phyloP scores from a whole-genome alignment of 1,140 invertebrate species.

The Bacillus rossius region DNA sequence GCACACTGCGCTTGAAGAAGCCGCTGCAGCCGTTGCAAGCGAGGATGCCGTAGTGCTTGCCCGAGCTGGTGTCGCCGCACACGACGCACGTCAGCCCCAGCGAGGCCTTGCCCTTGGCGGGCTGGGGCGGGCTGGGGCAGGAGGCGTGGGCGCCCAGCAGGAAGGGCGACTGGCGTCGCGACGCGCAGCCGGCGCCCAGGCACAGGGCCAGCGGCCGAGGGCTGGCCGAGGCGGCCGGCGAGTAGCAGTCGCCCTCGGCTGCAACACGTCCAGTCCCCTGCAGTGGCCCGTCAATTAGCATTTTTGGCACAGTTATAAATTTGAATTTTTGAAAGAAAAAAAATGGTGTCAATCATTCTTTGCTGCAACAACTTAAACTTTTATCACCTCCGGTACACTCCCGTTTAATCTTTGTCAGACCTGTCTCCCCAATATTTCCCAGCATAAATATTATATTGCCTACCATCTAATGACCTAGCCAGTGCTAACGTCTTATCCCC shows the following conservation, averaged over 20 bases:
- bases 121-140: not conserved
- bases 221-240: slow-evolving; percentile 9
- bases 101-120: slow-evolving; percentile 8
- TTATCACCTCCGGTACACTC: too few relatives aligned
- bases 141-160: slow-evolving; percentile 8
- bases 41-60: slow-evolving; percentile 98
- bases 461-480: too few relatives aligned
- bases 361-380: too few relatives aligned
- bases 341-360: too few relatives aligned
- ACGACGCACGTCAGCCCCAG: slow-evolving; percentile 13
- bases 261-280: not conserved
- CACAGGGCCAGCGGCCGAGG: slow-evolving; percentile 21
- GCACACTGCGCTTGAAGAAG: slow-evolving; percentile 96
- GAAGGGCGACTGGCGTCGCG: slow-evolving; percentile 6
- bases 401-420: too few relatives aligned
- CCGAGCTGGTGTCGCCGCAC: slow-evolving; percentile 94
- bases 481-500: too few relatives aligned
- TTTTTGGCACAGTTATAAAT: too few relatives aligned
- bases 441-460: too few relatives aligned
- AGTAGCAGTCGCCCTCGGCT: not conserved
- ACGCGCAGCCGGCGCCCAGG: slow-evolving; percentile 3
- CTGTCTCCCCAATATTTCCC: too few relatives aligned
- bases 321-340: too few relatives aligned
- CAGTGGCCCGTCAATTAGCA: not conserved
- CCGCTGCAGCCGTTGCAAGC: slow-evolving; percentile 98